Conservation (phyloP, 1,140 invertebrate species). For the Tetramorium parvispinum region DNA sequence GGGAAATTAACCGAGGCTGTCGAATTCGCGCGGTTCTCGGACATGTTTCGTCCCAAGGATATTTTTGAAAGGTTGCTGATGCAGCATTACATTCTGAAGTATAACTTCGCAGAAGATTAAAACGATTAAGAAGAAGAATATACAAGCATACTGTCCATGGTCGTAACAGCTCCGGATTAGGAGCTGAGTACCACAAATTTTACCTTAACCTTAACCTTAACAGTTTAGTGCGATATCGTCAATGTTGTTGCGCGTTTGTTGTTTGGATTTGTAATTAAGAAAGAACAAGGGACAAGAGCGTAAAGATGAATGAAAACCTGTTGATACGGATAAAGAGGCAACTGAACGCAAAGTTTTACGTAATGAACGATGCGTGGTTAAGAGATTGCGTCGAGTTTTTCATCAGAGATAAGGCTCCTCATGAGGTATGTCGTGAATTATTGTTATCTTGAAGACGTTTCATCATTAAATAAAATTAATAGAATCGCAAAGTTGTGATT, state of each 20-base stretch:
- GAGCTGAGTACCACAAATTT: too few species aligned
- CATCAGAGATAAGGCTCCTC: slow-evolving; percentile 19
- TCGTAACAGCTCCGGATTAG: too few species aligned
- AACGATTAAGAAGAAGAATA: too few species aligned
- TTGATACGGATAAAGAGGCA: slow-evolving; percentile 64
- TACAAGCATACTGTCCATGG: too few species aligned
- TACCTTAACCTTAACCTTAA: too few species aligned
- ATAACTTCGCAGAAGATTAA: too few species aligned
- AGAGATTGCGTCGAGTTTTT: slow-evolving; percentile 79
- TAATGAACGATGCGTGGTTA: slow-evolving; percentile 79
- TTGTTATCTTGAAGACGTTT: not conserved
- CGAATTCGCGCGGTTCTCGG: not conserved
- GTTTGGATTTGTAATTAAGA: not conserved
- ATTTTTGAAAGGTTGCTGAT: too few species aligned
- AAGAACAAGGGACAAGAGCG: not conserved
- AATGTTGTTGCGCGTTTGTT: not conserved
- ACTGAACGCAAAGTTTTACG: slow-evolving; percentile 71
- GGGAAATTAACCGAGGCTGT: not conserved
- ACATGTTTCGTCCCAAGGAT: too few species aligned
- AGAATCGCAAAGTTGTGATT: not conserved
- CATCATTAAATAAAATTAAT: slow-evolving; percentile 21
- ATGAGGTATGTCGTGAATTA: not conserved
- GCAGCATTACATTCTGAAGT: too few species aligned
- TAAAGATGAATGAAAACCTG: slow-evolving; percentile 68
- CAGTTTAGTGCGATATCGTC: too few species aligned